Conservation (phyloP, 2,888 invertebrate species). For the Scaptomyza caliginosa region DNA sequence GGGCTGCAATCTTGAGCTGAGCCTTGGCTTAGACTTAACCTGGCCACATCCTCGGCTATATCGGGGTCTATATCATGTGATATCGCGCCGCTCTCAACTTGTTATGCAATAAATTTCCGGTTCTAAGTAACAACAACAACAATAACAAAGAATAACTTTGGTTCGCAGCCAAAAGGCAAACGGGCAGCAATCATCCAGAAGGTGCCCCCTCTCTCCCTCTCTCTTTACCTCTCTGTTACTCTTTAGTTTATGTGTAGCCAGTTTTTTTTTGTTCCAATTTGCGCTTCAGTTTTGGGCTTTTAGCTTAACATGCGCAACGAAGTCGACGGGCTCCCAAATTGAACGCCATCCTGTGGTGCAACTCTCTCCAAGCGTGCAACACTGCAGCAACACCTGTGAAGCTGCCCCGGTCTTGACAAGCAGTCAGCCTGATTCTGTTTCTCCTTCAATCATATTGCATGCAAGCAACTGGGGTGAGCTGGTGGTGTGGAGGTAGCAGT, state of each 20-base stretch:
- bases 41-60: constrained; percentile 18
- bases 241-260: constrained; percentile 3
- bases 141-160: constrained; percentile 36
- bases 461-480: constrained; percentile 4
- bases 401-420: constrained; percentile 18
- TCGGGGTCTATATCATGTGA: constrained; percentile 55
- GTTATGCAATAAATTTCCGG: constrained; percentile 81
- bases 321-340: constrained; percentile 18
- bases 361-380: not conserved
- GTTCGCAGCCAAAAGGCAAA: constrained; percentile 12
- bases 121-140: constrained; percentile 52
- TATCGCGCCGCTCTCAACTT: constrained; percentile 63
- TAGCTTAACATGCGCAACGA: constrained; percentile 16
- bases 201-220: constrained; percentile 4
- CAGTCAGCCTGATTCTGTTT: constrained; percentile 39
- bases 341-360: constrained; percentile 20
- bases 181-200: constrained; percentile 10
- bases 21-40: not conserved
- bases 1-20: not conserved
- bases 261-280: constrained; percentile 29
- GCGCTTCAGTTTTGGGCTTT: constrained; percentile 14
- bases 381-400: constrained; percentile 47
- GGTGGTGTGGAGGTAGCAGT: not conserved
- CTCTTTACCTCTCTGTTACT: constrained; percentile 4
- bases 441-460: constrained; percentile 53